Evolutionary conservation across 2,888 invertebrate species (phyloP).

Genomic region (Plemyria rubiginata): DNA sequence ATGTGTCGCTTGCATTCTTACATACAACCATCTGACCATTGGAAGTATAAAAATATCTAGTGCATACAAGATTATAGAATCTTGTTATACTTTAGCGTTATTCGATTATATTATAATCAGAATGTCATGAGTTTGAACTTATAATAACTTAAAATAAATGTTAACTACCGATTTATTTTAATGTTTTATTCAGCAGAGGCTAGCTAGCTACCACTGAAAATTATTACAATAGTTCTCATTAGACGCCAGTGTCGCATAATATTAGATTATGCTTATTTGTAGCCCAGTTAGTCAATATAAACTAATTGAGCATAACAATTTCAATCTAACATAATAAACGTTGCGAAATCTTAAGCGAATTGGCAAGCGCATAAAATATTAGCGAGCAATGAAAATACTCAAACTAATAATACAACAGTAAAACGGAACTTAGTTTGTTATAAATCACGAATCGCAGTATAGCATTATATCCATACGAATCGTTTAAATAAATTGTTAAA

Average conservation of each 20-base stretch:
- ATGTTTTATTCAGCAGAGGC: conserved; percentile 4
- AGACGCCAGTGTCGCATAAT: conserved; percentile 11
- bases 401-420: conserved; percentile 43
- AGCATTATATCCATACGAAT: conserved; percentile 54
- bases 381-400: conserved; percentile 31
- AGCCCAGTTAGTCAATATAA: conserved; percentile 29
- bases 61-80: neutral
- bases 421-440: conserved; percentile 55
- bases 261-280: conserved; percentile 19
- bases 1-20: conserved; percentile 47
- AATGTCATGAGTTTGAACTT: neutral
- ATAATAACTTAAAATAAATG: neutral
- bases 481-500: conserved; percentile 63
- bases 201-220: neutral
- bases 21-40: conserved; percentile 29
- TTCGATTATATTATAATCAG: neutral
- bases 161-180: neutral
- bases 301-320: conserved; percentile 24
- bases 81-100: neutral
- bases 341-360: conserved; percentile 34
- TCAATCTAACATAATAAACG: conserved; percentile 25
- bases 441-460: conserved; percentile 60
- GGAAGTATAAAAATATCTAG: conserved; percentile 5
- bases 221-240: conserved; percentile 9
- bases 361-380: conserved; percentile 37